Evolutionary conservation across 1,140 invertebrate genomes (phyloP), one percentile per base, ranked within the genome.

Genomic region (Apocrypta bakeri): DNA sequence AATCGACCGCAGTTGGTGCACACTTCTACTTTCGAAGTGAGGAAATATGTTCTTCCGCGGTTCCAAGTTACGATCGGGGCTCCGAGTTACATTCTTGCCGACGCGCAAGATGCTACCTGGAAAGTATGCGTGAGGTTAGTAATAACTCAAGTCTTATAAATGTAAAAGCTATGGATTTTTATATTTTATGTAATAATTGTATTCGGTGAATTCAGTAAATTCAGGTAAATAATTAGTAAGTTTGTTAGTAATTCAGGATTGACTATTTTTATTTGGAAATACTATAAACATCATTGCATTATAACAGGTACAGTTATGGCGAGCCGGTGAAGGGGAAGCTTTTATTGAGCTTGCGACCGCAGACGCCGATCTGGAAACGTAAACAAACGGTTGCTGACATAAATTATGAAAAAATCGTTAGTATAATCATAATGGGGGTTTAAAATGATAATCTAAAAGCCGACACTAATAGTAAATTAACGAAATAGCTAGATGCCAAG

Each of bases 281-380:
- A n/a, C n/a, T n/a, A n/a, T n/a, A n/a, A n/a, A n/a, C n/a, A n/a
- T 21, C 56, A 14, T 3, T 61, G 61, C 21, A n/a, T n/a, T 1
- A 84, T 76, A 83, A 37, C 82, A 96, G 95, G 79, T 96, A 96
- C 84, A 95, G 95, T 6, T 96, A 96, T 89, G 95, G 95, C 8
- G 95, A 96, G 87, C 94, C 95, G 1, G 95, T 96, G 7, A 93
- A 95, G 80, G 95, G 95, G 6, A 89, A 87, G 42, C 87, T 92
- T n/a, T 83, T 91, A 7, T 69, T 93, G 33, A 93, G 92, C 88
- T 88, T 92, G 9, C 90, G 88, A 0, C 89, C 91, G 0, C 88
- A 89, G 61, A 91, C 88, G 12, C 90, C 91, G 0, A 89, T 87
- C 29, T 92, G 91, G 90, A 86, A 88, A 71, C 85, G 90, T n/a